Conservation (phyloP, 1,140 invertebrate species). For the Apis mellifera region DNA sequence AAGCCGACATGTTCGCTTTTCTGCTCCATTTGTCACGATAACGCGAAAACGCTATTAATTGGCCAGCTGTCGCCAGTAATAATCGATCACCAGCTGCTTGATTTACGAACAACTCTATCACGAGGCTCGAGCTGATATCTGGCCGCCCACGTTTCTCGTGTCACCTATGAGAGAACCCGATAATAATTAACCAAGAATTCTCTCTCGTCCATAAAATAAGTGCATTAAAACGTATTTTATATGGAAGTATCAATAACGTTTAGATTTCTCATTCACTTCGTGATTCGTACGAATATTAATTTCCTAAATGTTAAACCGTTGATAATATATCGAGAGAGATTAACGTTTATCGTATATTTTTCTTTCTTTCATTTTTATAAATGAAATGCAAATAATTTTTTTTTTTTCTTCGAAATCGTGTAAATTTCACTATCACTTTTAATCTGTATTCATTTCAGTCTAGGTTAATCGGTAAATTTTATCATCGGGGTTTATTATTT, state of each 20-base stretch:
- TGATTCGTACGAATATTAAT: too few relatives aligned
- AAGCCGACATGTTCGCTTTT: conserved; percentile 6
- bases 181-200: background rate
- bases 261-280: background rate
- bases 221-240: background rate
- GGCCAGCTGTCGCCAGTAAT: conserved; percentile 25
- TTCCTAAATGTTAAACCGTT: too few relatives aligned
- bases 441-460: too few relatives aligned
- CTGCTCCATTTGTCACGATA: conserved; percentile 48
- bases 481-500: too few relatives aligned
- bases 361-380: too few relatives aligned
- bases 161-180: conserved; percentile 1
- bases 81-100: conserved; percentile 35
- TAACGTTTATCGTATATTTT: too few relatives aligned
- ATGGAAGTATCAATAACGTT: background rate
- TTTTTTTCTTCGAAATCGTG: too few relatives aligned
- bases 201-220: background rate
- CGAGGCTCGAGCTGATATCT: conserved; percentile 4
- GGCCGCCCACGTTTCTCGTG: background rate
- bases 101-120: conserved; percentile 31
- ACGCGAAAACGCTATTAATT: conserved; percentile 43
- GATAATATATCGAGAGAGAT: too few relatives aligned
- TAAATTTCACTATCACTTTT: too few relatives aligned
- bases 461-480: too few relatives aligned
- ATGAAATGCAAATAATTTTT: too few relatives aligned